Base-by-base conservation (phyloP, 2,888 invertebrate species). In the Rhagium mordax region DNA sequence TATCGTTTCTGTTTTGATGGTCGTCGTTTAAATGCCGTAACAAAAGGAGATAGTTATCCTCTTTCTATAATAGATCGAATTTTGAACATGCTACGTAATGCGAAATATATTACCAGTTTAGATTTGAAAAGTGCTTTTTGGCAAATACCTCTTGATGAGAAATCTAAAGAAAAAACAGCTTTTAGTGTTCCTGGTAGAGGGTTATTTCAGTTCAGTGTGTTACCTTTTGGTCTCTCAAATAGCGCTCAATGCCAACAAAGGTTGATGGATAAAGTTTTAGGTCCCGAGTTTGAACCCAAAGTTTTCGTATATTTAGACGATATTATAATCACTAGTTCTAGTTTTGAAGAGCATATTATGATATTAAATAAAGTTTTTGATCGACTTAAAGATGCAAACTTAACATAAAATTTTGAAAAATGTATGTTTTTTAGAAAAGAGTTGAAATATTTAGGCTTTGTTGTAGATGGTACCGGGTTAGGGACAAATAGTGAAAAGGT, bases 1-100 rank as follows among this genome's bases (percentile, higher is more conserved):
- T 83, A 78, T 48, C 64, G 84, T 4, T 82, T 85, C 21, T 81
- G 84, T 57, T 78, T 84, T 0, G 84, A 86, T 64, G 83, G 76
- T 55, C 59, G 85, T 7, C 79, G 81, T 48, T 59, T 86, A 0
- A 87, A 85, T 64, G 41, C 59, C 3, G 82, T 84, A 0, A 83
- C 84, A 0, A 74, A 79, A 27, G 72, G 77, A 10, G 82, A 85
- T 72, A 81, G 83, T 1, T 84, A 85, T 77, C 83, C 84, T 1
- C 49, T 86, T 0, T 84, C 78, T 0, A 77, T 81, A 21, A 81
- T 85, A n/a, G 76, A 78, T 0, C 68, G 74, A 8, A 85, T 84
- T 2, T 60, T 85, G 21, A 81, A 84, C 41, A 77, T 79, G 20
- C 72, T 86, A 0, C 67, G 82, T 0, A 71, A 79, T 20, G 84